Percentiles rank a stretch among this genome's conserved stretches.
Conservation (phyloP, 2,888 invertebrate genomes). For the Dynastes hyllus region DNA sequence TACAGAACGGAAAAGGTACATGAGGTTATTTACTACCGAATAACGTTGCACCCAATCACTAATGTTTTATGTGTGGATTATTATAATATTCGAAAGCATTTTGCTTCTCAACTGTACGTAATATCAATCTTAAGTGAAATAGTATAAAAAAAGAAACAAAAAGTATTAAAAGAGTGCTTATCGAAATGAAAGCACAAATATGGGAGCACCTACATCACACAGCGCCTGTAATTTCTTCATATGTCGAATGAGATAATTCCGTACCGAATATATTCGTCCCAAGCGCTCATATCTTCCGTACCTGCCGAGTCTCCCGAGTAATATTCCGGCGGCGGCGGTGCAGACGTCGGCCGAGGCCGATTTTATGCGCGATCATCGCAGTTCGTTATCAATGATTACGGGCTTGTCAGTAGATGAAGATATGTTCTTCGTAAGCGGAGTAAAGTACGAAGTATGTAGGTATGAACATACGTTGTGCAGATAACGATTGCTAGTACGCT, state of each 20-base stretch:
- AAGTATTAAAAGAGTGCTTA: no score
- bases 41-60: no score
- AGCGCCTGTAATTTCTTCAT: conserved; percentile 1
- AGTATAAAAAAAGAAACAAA: no score
- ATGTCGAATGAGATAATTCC: conserved; percentile 49
- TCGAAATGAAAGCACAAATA: no score
- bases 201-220: conserved; percentile 17
- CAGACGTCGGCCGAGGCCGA: conserved; percentile 60
- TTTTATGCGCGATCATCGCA: conserved; percentile 65
- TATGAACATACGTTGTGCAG: background rate
- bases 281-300: conserved; percentile 65
- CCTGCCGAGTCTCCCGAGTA: conserved; percentile 65
- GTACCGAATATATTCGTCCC: conserved; percentile 50
- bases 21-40: no score
- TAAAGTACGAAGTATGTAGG: conserved; percentile 7
- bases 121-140: no score
- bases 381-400: conserved; percentile 68
- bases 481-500: background rate
- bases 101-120: no score
- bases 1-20: no score
- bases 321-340: conserved; percentile 66
- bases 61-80: no score
- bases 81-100: no score
- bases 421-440: background rate
- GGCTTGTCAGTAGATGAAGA: conserved; percentile 63